phyloP scores from a whole-genome alignment of 2,113 vertebrate genomes.

The Siniperca chuatsi region DNA sequence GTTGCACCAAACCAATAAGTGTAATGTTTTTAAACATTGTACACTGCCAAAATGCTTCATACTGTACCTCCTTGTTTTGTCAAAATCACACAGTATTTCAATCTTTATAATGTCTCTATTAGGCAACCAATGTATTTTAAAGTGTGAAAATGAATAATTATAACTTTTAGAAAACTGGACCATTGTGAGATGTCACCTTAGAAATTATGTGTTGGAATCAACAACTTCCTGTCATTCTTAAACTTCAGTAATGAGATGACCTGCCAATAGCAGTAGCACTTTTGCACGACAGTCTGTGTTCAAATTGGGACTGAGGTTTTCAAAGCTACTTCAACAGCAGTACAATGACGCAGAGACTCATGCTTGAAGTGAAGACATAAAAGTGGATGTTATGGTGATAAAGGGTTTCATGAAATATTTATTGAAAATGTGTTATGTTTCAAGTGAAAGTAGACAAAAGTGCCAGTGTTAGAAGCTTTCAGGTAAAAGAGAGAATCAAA shows the following conservation, averaged over 20 bases:
- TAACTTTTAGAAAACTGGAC: neutral
- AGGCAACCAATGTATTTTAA: neutral
- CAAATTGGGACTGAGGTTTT: neutral
- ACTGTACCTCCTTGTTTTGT: neutral
- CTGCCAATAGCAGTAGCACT: neutral
- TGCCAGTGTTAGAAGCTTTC: no score
- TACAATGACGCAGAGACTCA: neutral
- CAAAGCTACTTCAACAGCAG: neutral
- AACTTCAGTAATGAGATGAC: conserved; percentile 1
- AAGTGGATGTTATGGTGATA: neutral
- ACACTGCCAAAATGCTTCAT: neutral
- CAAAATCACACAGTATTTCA: neutral
- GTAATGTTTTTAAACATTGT: neutral
- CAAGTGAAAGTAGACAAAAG: neutral
- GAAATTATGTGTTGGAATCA: neutral
- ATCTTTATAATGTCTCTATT: neutral
- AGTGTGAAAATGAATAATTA: neutral
- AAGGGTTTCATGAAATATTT: neutral
- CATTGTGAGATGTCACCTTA: neutral
- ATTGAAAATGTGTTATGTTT: neutral
- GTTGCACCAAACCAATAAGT: neutral
- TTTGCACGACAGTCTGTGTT: neutral
- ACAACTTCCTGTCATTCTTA: neutral
- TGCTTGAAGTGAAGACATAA: neutral
- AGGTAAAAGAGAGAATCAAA: neutral